Evolutionary conservation across 2,888 invertebrate species (phyloP).

Genomic region (Bedellia somnulentella): DNA sequence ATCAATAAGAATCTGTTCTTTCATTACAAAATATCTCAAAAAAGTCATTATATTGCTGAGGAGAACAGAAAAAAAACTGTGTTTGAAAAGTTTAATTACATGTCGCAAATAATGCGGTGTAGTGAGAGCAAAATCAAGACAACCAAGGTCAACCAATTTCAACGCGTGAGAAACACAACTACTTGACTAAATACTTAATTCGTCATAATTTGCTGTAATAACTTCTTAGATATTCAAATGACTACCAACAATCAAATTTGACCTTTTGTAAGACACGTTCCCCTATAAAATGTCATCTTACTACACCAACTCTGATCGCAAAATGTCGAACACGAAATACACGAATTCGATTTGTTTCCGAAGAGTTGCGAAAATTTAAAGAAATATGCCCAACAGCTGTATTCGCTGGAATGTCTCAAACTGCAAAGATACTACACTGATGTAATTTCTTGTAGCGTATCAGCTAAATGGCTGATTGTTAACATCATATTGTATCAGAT

Average conservation of each 20-base stretch:
- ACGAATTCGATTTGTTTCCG: conserved; percentile 53
- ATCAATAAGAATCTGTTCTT: too few relatives aligned
- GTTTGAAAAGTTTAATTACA: too few relatives aligned
- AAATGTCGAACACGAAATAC: conserved; percentile 58
- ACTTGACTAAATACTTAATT: conserved; percentile 50
- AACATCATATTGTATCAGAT: conserved; percentile 42
- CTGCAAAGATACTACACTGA: conserved; percentile 10
- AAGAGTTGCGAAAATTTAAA: conserved; percentile 41
- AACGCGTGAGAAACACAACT: conserved; percentile 47
- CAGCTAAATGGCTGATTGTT: not conserved
- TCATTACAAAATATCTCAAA: too few relatives aligned
- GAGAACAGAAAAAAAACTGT: too few relatives aligned
- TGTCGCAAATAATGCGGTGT: too few relatives aligned
- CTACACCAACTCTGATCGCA: conserved; percentile 43
- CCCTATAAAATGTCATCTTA: conserved; percentile 51
- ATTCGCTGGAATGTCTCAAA: conserved; percentile 17
- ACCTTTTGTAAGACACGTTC: conserved; percentile 58
- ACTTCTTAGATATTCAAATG: conserved; percentile 54
- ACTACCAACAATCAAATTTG: conserved; percentile 56
- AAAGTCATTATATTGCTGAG: too few relatives aligned
- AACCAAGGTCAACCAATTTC: conserved; percentile 50
- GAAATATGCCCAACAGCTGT: conserved; percentile 29
- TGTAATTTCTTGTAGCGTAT: not conserved
- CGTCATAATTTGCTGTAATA: conserved; percentile 55
- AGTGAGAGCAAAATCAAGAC: too few relatives aligned